phyloP scores from a whole-genome alignment of 2,113 vertebrate species.

The Alaudala cheleensis region DNA sequence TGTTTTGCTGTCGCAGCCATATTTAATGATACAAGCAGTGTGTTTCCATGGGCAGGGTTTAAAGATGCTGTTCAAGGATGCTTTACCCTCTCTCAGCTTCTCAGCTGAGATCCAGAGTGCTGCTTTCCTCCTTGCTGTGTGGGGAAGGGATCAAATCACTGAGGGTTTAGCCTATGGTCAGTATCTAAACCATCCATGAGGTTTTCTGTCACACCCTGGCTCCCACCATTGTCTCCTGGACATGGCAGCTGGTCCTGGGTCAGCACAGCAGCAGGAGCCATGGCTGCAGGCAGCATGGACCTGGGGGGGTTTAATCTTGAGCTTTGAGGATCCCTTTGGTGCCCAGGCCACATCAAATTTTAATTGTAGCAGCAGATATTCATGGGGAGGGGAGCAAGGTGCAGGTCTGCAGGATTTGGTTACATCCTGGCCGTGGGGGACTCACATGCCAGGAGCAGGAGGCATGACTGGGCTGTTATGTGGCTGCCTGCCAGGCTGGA shows the following conservation, averaged over 20 bases:
- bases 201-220: background rate
- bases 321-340: background rate
- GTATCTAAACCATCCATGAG: background rate
- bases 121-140: background rate
- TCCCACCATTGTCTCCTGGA: background rate
- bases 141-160: background rate
- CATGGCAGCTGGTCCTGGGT: background rate
- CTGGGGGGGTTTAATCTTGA: background rate
- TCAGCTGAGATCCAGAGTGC: background rate
- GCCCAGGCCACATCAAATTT: background rate
- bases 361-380: background rate
- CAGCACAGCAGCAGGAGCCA: background rate
- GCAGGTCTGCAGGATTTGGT: background rate
- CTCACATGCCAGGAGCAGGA: background rate
- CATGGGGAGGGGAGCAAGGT: background rate
- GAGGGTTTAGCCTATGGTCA: background rate
- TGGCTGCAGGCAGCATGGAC: background rate
- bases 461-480: background rate
- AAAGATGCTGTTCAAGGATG: background rate
- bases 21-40: background rate
- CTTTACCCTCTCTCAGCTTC: background rate
- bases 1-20: slow-evolving; percentile 15
- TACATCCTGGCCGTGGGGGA: rapidly evolving
- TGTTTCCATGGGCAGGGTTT: background rate
- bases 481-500: background rate